phyloP scores from a whole-genome alignment of 1,140 invertebrate species.

The Neomicropteryx cornuta region DNA sequence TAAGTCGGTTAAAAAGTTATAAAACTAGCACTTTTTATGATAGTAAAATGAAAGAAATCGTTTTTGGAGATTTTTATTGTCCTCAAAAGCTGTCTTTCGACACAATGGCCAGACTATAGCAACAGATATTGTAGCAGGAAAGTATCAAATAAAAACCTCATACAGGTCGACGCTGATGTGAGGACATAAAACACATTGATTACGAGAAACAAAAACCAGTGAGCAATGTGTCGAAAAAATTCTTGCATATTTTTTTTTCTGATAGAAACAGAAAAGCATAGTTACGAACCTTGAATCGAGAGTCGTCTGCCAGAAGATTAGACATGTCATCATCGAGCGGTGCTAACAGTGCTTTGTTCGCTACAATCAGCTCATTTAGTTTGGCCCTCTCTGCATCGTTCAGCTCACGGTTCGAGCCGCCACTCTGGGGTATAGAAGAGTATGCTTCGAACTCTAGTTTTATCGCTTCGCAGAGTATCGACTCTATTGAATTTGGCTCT shows the following conservation, averaged over 20 bases:
- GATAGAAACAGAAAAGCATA: neutral
- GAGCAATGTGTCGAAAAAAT: too few species aligned
- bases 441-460: constrained; percentile 70
- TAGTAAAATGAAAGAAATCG: too few species aligned
- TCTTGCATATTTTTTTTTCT: constrained; percentile 4
- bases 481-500: constrained; percentile 60
- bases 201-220: too few species aligned
- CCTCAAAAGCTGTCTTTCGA: too few species aligned
- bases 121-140: too few species aligned
- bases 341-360: constrained; percentile 69
- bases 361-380: constrained; percentile 71
- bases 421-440: constrained; percentile 43
- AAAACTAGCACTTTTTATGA: too few species aligned
- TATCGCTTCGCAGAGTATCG: constrained; percentile 71
- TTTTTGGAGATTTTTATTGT: too few species aligned
- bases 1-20: too few species aligned
- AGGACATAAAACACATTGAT: too few species aligned
- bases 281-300: constrained; percentile 43
- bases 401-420: constrained; percentile 53
- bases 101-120: too few species aligned
- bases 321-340: constrained; percentile 72
- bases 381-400: constrained; percentile 75
- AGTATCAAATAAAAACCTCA: too few species aligned
- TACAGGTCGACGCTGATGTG: too few species aligned
- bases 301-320: constrained; percentile 49